Conservation (phyloP, 2,113 vertebrate species). For the Hemiscyllium ocellatum region DNA sequence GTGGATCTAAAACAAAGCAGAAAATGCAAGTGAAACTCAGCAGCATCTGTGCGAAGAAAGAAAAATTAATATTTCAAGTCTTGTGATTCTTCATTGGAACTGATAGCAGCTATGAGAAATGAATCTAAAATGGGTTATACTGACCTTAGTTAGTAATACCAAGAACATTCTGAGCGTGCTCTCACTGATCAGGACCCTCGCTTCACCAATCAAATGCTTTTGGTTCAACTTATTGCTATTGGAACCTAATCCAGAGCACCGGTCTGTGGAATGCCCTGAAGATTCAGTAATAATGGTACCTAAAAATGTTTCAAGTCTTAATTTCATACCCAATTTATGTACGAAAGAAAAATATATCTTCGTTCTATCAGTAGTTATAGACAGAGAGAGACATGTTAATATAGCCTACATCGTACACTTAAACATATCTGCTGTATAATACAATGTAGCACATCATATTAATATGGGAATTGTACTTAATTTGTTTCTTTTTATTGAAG, state of each 20-base stretch:
- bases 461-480: neutral
- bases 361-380: neutral
- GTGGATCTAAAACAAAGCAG: neutral
- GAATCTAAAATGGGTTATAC: neutral
- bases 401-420: neutral
- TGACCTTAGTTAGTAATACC: neutral
- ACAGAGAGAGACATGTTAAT: neutral
- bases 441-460: neutral
- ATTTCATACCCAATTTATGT: conserved; percentile 21
- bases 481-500: conserved; percentile 11
- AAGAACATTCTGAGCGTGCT: neutral
- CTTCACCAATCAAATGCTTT: neutral
- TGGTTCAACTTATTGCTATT: neutral
- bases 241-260: neutral
- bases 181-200: neutral
- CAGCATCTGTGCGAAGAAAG: no score
- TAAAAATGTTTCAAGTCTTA: neutral
- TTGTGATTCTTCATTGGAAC: no score
- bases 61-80: no score
- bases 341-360: neutral
- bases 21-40: no score
- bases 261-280: neutral
- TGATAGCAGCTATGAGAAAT: no score
- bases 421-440: neutral
- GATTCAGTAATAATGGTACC: neutral